Evolutionary conservation across 2,888 invertebrate genomes (phyloP).

Genomic region (Acanthosepion lycidas): DNA sequence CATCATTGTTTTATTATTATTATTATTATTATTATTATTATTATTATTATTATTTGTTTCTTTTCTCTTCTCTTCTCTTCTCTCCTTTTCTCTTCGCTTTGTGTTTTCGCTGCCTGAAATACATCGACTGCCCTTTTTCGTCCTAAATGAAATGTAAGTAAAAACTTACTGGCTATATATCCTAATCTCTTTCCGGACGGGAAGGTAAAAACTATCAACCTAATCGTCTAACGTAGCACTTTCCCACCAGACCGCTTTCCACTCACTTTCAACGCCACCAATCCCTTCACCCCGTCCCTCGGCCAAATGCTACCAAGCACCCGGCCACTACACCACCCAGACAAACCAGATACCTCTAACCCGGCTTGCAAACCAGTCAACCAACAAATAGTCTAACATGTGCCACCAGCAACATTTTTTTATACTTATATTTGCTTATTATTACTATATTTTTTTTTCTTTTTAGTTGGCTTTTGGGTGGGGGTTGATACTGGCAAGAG

Average conservation of each 20-base stretch:
- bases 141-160: background rate
- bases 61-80: too few species aligned
- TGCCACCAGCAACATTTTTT: background rate
- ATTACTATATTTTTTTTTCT: background rate
- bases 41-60: too few species aligned
- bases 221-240: background rate
- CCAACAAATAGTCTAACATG: background rate
- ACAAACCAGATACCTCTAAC: background rate
- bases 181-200: conserved; percentile 14
- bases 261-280: background rate
- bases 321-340: background rate
- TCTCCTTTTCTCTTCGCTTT: too few species aligned
- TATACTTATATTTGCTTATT: background rate
- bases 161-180: background rate
- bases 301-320: background rate
- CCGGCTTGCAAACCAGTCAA: background rate
- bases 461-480: background rate
- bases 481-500: background rate
- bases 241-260: background rate
- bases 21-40: too few species aligned
- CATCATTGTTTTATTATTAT: too few species aligned
- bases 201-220: background rate
- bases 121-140: background rate
- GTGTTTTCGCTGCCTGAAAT: too few species aligned
- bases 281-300: background rate